Conservation (phyloP, 1,140 invertebrate species). For the Scaptomyza hsui region DNA sequence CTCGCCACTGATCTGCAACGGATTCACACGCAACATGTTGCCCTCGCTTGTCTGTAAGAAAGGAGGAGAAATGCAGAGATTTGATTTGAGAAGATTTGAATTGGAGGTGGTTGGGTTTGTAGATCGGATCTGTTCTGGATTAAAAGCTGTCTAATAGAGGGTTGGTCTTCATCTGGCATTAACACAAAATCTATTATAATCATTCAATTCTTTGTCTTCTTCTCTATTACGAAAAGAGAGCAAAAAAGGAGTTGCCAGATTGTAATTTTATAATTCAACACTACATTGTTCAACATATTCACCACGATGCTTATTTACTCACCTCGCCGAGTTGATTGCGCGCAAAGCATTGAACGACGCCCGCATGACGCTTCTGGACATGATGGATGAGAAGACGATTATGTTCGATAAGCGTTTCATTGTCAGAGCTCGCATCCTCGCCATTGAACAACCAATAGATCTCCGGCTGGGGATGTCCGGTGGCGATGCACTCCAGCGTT, state of each 20-base stretch:
- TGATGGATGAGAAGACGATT: constrained; percentile 87
- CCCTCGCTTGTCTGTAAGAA: constrained; percentile 84
- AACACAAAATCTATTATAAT: too few relatives aligned
- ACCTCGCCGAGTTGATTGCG: constrained; percentile 91
- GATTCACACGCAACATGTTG: constrained; percentile 89
- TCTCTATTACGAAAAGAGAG: too few relatives aligned
- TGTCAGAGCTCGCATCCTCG: constrained; percentile 86
- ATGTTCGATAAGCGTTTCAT: constrained; percentile 84
- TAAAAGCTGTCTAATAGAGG: too few relatives aligned
- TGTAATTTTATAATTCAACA: too few relatives aligned
- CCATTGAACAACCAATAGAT: constrained; percentile 95
- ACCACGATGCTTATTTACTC: constrained; percentile 18
- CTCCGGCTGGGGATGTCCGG: constrained; percentile 89
- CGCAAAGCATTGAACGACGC: constrained; percentile 95
- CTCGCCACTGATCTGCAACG: constrained; percentile 88
- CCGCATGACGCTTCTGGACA: constrained; percentile 87
- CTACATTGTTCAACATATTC: too few relatives aligned
- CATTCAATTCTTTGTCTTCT: too few relatives aligned
- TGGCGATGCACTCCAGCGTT: constrained; percentile 87
- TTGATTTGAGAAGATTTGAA: too few relatives aligned
- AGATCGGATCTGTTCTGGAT: too few relatives aligned
- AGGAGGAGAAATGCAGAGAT: background rate
- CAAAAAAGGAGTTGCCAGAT: too few relatives aligned
- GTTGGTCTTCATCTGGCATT: too few relatives aligned
- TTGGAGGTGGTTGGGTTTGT: too few relatives aligned